Percentiles rank a stretch among this genome's conserved stretches.
Evolutionary conservation across 1,140 invertebrate genomes (phyloP).

Genomic region (Calycopis cecrops): DNA sequence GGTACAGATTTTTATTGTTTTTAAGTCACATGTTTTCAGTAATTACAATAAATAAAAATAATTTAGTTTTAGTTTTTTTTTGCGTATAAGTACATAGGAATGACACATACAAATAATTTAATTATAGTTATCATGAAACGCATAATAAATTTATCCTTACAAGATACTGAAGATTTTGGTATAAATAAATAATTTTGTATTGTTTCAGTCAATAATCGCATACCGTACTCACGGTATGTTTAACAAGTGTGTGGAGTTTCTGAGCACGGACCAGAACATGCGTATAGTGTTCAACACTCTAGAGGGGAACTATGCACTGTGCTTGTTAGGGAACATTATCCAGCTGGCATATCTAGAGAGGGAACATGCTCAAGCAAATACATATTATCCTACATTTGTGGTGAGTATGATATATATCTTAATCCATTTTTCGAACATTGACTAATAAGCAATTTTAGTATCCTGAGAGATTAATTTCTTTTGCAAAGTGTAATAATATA

Average conservation of each 20-base stretch:
- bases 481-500: too few species aligned
- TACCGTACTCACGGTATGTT: constrained; percentile 83
- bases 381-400: constrained; percentile 83
- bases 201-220: constrained; percentile 78
- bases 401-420: constrained; percentile 60
- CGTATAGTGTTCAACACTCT: constrained; percentile 90
- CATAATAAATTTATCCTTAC: too few species aligned
- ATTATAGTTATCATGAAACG: too few species aligned
- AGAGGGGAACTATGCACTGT: constrained; percentile 92
- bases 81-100: too few species aligned
- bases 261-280: constrained; percentile 88
- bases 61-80: too few species aligned
- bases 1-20: too few species aligned
- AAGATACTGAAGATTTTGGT: too few species aligned
- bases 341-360: constrained; percentile 86
- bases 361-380: constrained; percentile 76
- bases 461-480: too few species aligned
- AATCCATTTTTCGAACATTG: neutral
- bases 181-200: constrained; percentile 8
- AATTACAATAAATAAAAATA: too few species aligned
- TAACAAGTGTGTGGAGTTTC: constrained; percentile 82
- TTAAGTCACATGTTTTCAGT: too few species aligned
- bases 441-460: too few species aligned
- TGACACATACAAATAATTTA: too few species aligned
- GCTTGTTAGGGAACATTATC: constrained; percentile 85